A percentile compares a stretch with the other conserved stretches of the same genome.
These are phyloP conservation scores for Bovichtus variegatus DNA, from an alignment of 2,797 vertebrate genomes.

Conservation along the genomic window DNA sequence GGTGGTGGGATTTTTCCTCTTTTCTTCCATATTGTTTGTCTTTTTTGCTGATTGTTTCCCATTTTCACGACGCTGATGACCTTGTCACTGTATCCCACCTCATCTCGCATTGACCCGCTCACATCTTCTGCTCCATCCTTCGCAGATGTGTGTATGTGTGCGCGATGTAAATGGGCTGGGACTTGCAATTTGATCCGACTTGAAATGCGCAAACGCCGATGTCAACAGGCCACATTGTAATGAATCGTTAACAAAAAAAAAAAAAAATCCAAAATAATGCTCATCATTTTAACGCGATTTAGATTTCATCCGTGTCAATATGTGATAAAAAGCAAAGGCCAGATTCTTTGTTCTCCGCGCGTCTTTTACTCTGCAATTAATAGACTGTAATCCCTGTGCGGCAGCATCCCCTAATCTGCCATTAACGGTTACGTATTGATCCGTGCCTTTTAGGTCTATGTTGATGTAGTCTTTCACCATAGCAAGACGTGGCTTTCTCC, in stretches of 20 bases:
- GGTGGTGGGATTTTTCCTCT: conserved; percentile 52
- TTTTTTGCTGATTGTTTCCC: conserved; percentile 20
- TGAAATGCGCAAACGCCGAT: conserved; percentile 66
- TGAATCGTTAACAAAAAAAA: background rate
- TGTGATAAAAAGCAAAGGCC: conserved; percentile 45
- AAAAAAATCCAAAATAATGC: background rate
- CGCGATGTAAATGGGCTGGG: conserved; percentile 54
- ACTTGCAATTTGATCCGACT: conserved; percentile 55
- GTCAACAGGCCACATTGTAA: conserved; percentile 43
- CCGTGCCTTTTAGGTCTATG: conserved; percentile 34
- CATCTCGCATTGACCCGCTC: conserved; percentile 73
- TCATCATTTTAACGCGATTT: background rate
- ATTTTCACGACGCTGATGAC: conserved; percentile 72
- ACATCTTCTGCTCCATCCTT: conserved; percentile 71
- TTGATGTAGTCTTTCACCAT: conserved; percentile 27
- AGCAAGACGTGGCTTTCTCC: background rate
- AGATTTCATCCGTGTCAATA: background rate
- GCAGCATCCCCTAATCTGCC: conserved; percentile 58
- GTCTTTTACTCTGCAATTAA: conserved; percentile 60
- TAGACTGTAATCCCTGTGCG: conserved; percentile 49
- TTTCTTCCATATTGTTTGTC: conserved; percentile 20
- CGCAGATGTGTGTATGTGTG: conserved; percentile 59
- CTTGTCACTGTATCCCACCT: conserved; percentile 78
- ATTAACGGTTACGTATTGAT: conserved; percentile 58
- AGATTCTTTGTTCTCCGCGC: conserved; percentile 78